These are phyloP conservation scores for Steatornis caripensis DNA, from an alignment of 2,113 vertebrate genomes.

Conservation along the genomic window DNA sequence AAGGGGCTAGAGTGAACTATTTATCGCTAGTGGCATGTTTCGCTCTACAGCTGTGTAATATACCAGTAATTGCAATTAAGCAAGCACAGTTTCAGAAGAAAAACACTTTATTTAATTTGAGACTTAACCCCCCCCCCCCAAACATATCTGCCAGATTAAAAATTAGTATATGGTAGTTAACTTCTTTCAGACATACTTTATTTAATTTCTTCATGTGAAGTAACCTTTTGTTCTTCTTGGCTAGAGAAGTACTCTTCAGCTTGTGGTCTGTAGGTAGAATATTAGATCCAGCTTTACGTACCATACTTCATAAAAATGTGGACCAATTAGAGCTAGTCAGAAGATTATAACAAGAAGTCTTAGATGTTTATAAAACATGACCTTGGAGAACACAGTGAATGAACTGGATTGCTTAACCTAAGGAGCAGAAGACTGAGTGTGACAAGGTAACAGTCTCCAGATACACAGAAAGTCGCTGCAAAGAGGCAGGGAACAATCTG, in stretches of 20 bases:
- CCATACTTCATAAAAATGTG: background rate
- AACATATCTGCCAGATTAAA: background rate
- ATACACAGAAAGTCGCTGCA: background rate
- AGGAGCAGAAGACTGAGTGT: background rate
- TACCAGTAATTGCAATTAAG: background rate
- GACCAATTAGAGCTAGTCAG: background rate
- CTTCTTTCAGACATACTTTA: background rate
- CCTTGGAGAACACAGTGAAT: background rate
- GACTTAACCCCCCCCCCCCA: background rate
- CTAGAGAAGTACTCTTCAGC: background rate
- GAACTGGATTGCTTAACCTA: background rate
- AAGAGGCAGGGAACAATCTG: background rate
- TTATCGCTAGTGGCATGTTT: background rate
- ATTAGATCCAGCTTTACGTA: background rate
- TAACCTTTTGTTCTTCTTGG: background rate
- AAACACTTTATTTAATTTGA: background rate
- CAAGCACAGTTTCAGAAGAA: background rate
- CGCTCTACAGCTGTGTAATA: background rate
- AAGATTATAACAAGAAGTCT: background rate
- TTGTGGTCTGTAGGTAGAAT: background rate
- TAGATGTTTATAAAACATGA: constrained; percentile 29
- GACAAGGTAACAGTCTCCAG: constrained; percentile 52
- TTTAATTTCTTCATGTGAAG: background rate
- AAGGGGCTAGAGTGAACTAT: background rate
- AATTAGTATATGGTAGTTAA: background rate